A percentile compares a stretch with the other conserved stretches of the same genome.
These are phyloP conservation scores for Synergus umbraculus DNA, from an alignment of 2,888 invertebrate genomes.

Conservation along the genomic window DNA sequence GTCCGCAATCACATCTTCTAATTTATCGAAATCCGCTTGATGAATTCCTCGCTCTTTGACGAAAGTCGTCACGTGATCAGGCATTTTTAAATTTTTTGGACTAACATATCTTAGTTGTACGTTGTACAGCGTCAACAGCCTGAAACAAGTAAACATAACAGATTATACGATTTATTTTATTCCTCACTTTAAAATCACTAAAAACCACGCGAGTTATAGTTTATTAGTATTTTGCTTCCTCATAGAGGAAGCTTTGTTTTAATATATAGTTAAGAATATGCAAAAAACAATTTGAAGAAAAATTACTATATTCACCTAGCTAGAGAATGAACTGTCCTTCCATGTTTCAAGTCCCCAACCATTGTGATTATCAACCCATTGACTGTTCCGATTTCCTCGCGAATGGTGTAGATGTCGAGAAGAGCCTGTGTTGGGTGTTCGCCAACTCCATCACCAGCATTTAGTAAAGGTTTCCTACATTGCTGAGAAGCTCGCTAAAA, in stretches of 20 bases:
- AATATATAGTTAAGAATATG: too few species aligned
- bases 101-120: slow-evolving; percentile 95
- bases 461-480: slow-evolving; percentile 94
- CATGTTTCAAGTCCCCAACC: slow-evolving; percentile 98
- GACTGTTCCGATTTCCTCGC: slow-evolving; percentile 99
- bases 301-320: slow-evolving; percentile 81
- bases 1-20: slow-evolving; percentile 93
- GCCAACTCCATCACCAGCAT: slow-evolving; percentile 98
- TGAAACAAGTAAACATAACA: slow-evolving; percentile 55
- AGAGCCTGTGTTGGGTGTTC: slow-evolving; percentile 99
- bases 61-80: slow-evolving; percentile 88
- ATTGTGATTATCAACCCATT: slow-evolving; percentile 98
- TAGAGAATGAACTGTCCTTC: slow-evolving; percentile 98
- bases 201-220: too few species aligned
- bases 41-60: slow-evolving; percentile 87
- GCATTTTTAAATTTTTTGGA: slow-evolving; percentile 93
- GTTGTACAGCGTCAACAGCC: slow-evolving; percentile 94
- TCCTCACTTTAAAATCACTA: too few species aligned
- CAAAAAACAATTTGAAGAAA: not conserved
- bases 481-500: slow-evolving; percentile 88
- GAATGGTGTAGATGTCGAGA: slow-evolving; percentile 97
- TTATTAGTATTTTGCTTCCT: too few species aligned
- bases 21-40: slow-evolving; percentile 85
- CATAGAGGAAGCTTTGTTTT: too few species aligned
- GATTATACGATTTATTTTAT: not conserved